These are phyloP conservation scores for Hoplodrina blanda DNA, from an alignment of 2,888 invertebrate species.

Conservation along the genomic window DNA sequence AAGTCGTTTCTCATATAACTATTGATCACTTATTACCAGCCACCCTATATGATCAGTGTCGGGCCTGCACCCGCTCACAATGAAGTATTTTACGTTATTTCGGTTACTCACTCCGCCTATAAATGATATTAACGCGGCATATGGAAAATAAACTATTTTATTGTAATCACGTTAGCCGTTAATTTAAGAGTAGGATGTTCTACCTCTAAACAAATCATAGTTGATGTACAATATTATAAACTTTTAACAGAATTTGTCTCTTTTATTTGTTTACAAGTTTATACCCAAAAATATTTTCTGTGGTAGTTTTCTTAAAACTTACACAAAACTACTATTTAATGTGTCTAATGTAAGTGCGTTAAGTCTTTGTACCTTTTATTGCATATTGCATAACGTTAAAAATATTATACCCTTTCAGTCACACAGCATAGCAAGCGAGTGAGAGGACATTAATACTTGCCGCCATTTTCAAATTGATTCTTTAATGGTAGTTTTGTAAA, in stretches of 20 bases:
- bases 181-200: slow-evolving; percentile 90
- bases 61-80: slow-evolving; percentile 38
- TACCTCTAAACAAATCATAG: slow-evolving; percentile 90
- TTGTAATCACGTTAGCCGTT: slow-evolving; percentile 86
- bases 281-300: not conserved
- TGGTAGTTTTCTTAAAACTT: too few species aligned
- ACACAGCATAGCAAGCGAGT: too few species aligned
- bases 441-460: too few species aligned
- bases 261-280: slow-evolving; percentile 65
- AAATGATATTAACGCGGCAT: slow-evolving; percentile 84
- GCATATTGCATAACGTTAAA: too few species aligned
- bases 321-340: too few species aligned
- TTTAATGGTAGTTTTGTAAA: too few species aligned
- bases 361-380: too few species aligned
- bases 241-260: slow-evolving; percentile 83
- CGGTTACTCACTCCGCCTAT: slow-evolving; percentile 87
- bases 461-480: too few species aligned
- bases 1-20: too few species aligned
- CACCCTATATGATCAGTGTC: not conserved
- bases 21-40: too few species aligned
- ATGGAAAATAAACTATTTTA: slow-evolving; percentile 81
- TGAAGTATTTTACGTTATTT: slow-evolving; percentile 69
- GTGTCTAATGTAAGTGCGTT: too few species aligned
- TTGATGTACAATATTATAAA: slow-evolving; percentile 89
- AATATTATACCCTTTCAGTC: too few species aligned